Evolutionary conservation across 2,888 invertebrate species (phyloP).

Genomic region (Diplolepis rosae): DNA sequence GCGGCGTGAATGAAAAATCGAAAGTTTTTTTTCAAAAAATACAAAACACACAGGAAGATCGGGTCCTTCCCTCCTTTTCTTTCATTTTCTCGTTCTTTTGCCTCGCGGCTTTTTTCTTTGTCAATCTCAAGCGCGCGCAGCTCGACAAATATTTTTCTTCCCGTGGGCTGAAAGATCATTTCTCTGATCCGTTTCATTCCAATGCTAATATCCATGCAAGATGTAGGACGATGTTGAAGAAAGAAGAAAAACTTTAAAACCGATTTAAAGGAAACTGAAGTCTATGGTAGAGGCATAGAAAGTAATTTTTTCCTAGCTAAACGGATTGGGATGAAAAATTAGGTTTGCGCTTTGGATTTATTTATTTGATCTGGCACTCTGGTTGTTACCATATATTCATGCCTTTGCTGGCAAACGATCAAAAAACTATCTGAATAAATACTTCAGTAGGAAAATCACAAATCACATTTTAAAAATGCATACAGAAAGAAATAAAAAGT

Average conservation of each 20-base stretch:
- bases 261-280: background rate
- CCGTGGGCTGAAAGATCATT: conserved; percentile 35
- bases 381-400: conserved; percentile 6
- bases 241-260: background rate
- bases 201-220: background rate
- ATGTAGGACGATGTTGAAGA: background rate
- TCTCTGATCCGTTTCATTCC: conserved; percentile 31
- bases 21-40: conserved; percentile 5
- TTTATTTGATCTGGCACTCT: conserved; percentile 3
- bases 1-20: conserved; percentile 3
- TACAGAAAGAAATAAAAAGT: no score
- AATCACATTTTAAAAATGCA: no score
- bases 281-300: background rate
- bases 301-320: conserved; percentile 1
- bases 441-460: background rate
- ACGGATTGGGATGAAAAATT: background rate
- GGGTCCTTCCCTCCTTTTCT: conserved; percentile 2
- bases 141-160: conserved; percentile 49
- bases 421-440: background rate
- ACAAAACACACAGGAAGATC: background rate
- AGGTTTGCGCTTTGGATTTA: background rate
- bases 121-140: conserved; percentile 17
- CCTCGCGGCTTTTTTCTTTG: conserved; percentile 21
- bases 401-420: no score
- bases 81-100: conserved; percentile 13